phyloP scores from a whole-genome alignment of 1,140 invertebrate genomes.

The Drosophila mauritiana region DNA sequence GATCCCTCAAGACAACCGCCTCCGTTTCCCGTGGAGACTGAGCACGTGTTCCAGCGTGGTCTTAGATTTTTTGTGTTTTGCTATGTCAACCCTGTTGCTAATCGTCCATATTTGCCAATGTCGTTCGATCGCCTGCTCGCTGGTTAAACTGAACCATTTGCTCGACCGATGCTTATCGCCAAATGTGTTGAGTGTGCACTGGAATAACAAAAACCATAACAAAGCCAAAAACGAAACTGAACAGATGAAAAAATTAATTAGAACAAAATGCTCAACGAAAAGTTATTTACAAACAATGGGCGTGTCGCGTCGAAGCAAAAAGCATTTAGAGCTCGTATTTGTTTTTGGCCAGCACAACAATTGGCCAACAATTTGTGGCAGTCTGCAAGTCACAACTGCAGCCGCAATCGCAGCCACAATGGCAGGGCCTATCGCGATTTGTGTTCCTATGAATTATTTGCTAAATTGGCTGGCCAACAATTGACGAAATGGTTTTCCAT shows the following conservation, averaged over 20 bases:
- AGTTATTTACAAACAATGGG: constrained; percentile 79
- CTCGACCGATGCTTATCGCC: constrained; percentile 72
- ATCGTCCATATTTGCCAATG: constrained; percentile 80
- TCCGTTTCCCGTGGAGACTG: constrained; percentile 3
- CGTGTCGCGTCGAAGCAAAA: constrained; percentile 49
- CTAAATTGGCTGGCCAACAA: constrained; percentile 72
- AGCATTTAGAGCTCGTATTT: constrained; percentile 67
- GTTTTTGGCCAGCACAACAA: constrained; percentile 66
- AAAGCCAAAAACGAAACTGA: constrained; percentile 24
- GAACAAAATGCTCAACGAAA: constrained; percentile 76
- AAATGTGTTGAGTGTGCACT: constrained; percentile 72
- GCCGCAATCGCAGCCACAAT: constrained; percentile 58
- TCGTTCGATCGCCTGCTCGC: constrained; percentile 57
- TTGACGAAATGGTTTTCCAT: constrained; percentile 74
- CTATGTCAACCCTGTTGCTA: constrained; percentile 49
- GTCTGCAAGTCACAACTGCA: constrained; percentile 58
- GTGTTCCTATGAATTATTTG: constrained; percentile 79
- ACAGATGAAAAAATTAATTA: constrained; percentile 76
- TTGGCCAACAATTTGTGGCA: constrained; percentile 77
- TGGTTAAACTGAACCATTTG: constrained; percentile 27
- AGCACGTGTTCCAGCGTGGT: constrained; percentile 30
- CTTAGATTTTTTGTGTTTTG: constrained; percentile 2
- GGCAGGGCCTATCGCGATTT: constrained; percentile 79
- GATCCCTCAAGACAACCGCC: constrained; percentile 18
- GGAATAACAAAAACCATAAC: constrained; percentile 33